Evolutionary conservation across 2,797 vertebrate genomes (phyloP), one percentile per base, ranked within the genome.

Genomic region (Argyrosomus regius): DNA sequence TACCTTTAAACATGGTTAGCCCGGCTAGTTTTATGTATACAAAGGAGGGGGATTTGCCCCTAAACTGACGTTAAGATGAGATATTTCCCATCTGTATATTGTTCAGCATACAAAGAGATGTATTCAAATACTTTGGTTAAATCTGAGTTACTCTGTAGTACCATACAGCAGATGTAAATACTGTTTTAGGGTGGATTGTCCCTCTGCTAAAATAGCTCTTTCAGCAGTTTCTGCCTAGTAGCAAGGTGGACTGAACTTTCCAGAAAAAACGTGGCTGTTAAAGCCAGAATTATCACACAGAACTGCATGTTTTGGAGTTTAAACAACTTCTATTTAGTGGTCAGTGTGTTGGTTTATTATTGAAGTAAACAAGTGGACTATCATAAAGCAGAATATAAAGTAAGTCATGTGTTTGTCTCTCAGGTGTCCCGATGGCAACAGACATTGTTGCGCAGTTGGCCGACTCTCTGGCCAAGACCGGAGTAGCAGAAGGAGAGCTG

Each of bases 371-470:
- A 39, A 39, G 35, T 39, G 35, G 35, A 11, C 3, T 17, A 35
- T 69, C 3, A 22, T 22, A 7, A 72, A 62, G 11, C 7, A 45
- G 16, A 61, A 43, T 31, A 11, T 24, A 57, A 22, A 31, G 3
- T 50, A 11, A 75, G 20, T n/a, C 0, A 5, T 70, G 6, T 71
- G 9, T 83, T 73, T 74, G 35, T 60, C 13, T 26, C 28, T 68
- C 80, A 92, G 88, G 77, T 65, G 77, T 74, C 84, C 84, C n/a
- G 41, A 99, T 99, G 98, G 97, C 97, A 41, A 96, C 97, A 11
- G 98, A 99, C 87, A 96, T 96, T 84, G 97, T 99, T 75, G 90
- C 95, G 7, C 95, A 97, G 89, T 91, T 99, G 86, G 96, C 95
- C 0, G 96, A 98, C 83, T 97, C 97, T 0, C 95, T 99, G 89